Evolutionary conservation across 2,888 invertebrate species (phyloP), one percentile per base, ranked within the genome.

Genomic region (Nephrocerus scutellatus): DNA sequence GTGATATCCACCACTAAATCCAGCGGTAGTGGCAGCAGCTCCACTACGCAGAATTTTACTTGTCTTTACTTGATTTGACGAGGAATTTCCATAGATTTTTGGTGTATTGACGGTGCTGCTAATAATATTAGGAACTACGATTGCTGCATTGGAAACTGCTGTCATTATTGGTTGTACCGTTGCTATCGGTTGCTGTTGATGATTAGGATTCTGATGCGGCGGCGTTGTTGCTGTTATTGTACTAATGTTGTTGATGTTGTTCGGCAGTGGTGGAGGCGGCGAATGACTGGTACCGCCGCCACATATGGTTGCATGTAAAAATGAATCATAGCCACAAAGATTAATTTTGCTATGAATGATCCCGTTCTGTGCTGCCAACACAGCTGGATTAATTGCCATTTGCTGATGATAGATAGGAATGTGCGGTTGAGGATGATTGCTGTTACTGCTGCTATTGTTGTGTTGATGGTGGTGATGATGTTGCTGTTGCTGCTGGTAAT

Each of bases 221-320:
- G 5, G 21, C 14, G n/a, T 21, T 21, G 35, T 26, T 19, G 39
- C 39, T 15, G 43, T 36, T 22, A 47, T 44, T 12, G 48, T 41
- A 23, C 40, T 35, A 23, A 41, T 43, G 39, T 36, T 46, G 33
- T 38, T 38, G 19, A 21, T 31, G 31, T 20, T 24, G 38, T 12
- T 21, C n/a, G 40, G 20, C 39, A 55, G 45, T 28, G 59, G 53
- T 10, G 59, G 48, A 5, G 61, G 60, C 9, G 62, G 59, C n/a
- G 59, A 57, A 30, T 58, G 59, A 25, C 53, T 50, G 28, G 46
- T 50, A 19, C 62, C 60, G 31, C 59, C 63, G 36, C 66, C 60
- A 54, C 77, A 78, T 46, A 78, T 77, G 30, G 76, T 77, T 29
- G 78, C 77, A 56, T 77, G 78, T 39, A 78, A 60, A 58, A 77